Evolutionary conservation across 2,113 vertebrate species (phyloP), one percentile per base, ranked within the genome.

Genomic region (Hypocryptadius cinnamomeus): DNA sequence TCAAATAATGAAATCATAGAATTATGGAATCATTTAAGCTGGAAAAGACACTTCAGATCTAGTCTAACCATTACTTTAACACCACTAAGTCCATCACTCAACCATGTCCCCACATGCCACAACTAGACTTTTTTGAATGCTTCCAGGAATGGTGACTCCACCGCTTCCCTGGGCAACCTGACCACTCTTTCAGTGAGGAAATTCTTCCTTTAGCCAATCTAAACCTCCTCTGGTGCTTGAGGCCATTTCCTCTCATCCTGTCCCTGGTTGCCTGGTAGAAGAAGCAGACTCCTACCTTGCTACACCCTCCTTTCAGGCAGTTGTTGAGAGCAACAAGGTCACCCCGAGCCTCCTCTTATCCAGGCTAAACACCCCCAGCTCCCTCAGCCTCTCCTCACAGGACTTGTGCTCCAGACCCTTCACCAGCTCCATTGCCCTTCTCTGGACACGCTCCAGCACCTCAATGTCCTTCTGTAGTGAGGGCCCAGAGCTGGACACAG

Each of bases 321-420:
- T 8, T 47, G 24, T 18, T 3, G 28, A 4, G 39, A 60, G 13
- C 1, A 0, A 16, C 7, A 8, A n/a, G 7, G n/a, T 60, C 20
- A 8, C 7, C 11, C 15, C 39, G 24, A 47, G 8, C 24, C 45
- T 47, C 16, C 30, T 68, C 1, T 74, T 25, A 1, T 53, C n/a
- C 33, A 31, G 24, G 28, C 8, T 82, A 35, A 74, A 53, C 70
- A 74, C 3, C 11, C 13, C n/a, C 19, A 30, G 13, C 61, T 53
- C 39, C 28, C 24, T 45, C 33, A 60, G 60, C 44, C 0, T 0
- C 23, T 39, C 39, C 45, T 51, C 24, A 51, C 4, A 74, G 28
- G n/a, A 25, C 6, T 45, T 66, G 53, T 17, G 20, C 19, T 30
- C 77, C 69, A 73, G 10, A 60, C 9, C 45, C 19, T 74, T 66